Evolutionary conservation across 2,113 vertebrate species (phyloP).

Genomic region (Crotalus horridus): DNA sequence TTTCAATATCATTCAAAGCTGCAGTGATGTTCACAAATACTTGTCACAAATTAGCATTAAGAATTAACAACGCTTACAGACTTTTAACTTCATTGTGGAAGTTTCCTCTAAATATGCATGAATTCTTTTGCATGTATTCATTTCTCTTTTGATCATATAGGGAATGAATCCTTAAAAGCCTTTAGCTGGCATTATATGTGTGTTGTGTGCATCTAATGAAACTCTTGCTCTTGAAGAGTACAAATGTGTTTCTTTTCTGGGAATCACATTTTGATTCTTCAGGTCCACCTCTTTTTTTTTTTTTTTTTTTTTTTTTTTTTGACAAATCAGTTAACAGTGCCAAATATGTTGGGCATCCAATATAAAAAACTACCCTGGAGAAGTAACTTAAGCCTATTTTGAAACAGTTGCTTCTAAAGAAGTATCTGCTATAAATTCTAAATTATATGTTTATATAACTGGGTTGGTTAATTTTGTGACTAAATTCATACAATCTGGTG

Average conservation of each 20-base stretch:
- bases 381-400: constrained; percentile 12
- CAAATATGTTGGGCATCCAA: constrained; percentile 14
- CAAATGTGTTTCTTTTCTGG: constrained; percentile 9
- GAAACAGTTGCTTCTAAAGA: constrained; percentile 20
- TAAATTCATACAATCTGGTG: background rate
- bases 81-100: constrained; percentile 48
- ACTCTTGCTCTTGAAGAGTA: constrained; percentile 29
- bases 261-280: constrained; percentile 23
- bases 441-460: constrained; percentile 27
- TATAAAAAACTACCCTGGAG: background rate
- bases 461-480: background rate
- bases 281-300: background rate
- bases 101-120: constrained; percentile 25
- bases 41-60: constrained; percentile 58
- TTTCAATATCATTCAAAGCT: constrained; percentile 65
- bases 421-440: background rate
- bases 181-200: constrained; percentile 1
- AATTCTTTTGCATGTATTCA: constrained; percentile 22
- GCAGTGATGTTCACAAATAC: constrained; percentile 44
- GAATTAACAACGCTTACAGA: constrained; percentile 52
- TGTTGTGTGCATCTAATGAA: constrained; percentile 25
- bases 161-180: constrained; percentile 18
- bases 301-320: background rate
- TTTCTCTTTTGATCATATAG: constrained; percentile 34
- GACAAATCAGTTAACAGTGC: constrained; percentile 31